phyloP scores from a whole-genome alignment of 2,888 invertebrate species.

The Hirtodrosophila alboralis region DNA sequence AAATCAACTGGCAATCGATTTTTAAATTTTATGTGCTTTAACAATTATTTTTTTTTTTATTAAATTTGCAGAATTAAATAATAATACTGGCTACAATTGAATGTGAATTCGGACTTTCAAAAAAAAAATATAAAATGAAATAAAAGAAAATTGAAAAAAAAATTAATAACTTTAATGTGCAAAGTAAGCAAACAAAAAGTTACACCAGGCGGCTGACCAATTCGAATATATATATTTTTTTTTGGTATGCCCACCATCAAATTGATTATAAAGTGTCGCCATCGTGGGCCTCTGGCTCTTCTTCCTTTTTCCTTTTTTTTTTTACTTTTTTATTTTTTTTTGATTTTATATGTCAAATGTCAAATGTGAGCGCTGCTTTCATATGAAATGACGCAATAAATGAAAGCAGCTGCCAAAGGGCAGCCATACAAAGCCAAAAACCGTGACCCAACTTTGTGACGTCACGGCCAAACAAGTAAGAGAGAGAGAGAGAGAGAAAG shows the following conservation, averaged over 20 bases:
- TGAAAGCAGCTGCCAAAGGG: slow-evolving; percentile 62
- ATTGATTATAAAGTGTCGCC: slow-evolving; percentile 47
- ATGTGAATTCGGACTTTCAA: too few species aligned
- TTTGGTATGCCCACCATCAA: slow-evolving; percentile 10
- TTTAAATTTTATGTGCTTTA: too few species aligned
- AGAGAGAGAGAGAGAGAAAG: too few species aligned
- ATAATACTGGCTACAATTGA: too few species aligned
- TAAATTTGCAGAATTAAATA: too few species aligned
- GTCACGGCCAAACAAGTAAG: slow-evolving; percentile 48
- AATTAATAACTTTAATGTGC: too few species aligned
- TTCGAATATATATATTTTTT: slow-evolving; percentile 1
- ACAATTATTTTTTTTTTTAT: too few species aligned
- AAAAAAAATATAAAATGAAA: too few species aligned
- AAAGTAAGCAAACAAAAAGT: slow-evolving; percentile 5
- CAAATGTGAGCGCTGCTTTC: slow-evolving; percentile 68
- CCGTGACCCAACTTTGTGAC: slow-evolving; percentile 47
- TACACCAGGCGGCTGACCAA: slow-evolving; percentile 7
- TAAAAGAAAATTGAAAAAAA: too few species aligned
- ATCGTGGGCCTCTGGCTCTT: slow-evolving; percentile 3
- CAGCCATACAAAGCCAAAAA: slow-evolving; percentile 44
- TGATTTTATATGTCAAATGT: slow-evolving; percentile 54
- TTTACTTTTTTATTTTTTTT: not conserved
- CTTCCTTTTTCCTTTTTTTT: too few species aligned
- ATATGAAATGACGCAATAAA: slow-evolving; percentile 70
- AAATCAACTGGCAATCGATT: too few species aligned